A percentile compares a stretch with the other conserved stretches of the same genome.
Conservation (phyloP, 1,140 invertebrate genomes). For the Drosophila mayri region DNA sequence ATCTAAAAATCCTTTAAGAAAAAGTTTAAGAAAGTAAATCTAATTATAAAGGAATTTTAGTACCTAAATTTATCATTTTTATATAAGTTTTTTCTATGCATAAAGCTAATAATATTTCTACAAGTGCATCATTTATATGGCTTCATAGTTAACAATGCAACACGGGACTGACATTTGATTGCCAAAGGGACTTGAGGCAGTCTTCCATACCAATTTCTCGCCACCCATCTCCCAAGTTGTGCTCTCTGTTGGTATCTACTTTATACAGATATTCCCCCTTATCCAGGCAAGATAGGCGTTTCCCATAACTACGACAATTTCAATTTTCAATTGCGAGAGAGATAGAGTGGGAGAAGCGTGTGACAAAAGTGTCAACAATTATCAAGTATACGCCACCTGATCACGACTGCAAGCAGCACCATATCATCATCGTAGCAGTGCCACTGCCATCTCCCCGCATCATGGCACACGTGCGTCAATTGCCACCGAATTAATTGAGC, state of each 20-base stretch:
- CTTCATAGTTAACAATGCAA: constrained; percentile 23
- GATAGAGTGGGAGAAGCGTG: constrained; percentile 1
- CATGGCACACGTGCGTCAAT: constrained; percentile 70
- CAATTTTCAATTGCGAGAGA: constrained; percentile 46
- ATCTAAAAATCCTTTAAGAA: neutral
- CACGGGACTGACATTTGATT: constrained; percentile 18
- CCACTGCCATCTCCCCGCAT: neutral
- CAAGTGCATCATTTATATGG: constrained; percentile 7
- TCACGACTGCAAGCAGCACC: constrained; percentile 11
- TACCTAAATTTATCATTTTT: neutral
- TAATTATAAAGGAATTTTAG: neutral
- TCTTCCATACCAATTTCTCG: neutral
- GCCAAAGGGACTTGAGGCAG: constrained; percentile 14
- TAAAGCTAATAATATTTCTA: neutral
- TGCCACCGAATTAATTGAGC: constrained; percentile 76
- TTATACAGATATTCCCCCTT: neutral
- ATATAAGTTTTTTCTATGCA: no score
- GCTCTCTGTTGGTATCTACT: neutral
- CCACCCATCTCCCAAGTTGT: constrained; percentile 1
- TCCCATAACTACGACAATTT: constrained; percentile 28
- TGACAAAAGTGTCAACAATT: constrained; percentile 80
- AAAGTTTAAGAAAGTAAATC: neutral
- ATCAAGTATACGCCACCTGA: constrained; percentile 81
- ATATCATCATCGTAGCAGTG: neutral
- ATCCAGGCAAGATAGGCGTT: constrained; percentile 15